A percentile compares a stretch with the other conserved stretches of the same genome.
Evolutionary conservation across 2,797 vertebrate genomes (phyloP).

Genomic region (Acestrorhynchus altus): DNA sequence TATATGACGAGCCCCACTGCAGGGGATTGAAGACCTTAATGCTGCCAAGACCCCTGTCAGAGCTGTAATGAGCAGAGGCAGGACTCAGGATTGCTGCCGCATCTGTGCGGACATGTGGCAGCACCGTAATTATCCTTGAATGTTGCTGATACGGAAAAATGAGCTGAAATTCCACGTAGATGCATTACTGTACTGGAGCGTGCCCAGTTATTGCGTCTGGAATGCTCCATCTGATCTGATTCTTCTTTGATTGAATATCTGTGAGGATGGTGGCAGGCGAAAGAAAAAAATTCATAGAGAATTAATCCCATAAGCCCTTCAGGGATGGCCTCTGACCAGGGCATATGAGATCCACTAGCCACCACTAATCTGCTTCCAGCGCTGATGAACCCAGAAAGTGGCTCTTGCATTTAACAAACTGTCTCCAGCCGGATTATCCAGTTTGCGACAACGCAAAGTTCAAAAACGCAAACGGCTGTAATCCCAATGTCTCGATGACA

Average conservation of each 20-base stretch:
- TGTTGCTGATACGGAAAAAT: slow-evolving; percentile 13
- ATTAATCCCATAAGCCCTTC: slow-evolving; percentile 85
- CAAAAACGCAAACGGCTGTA: slow-evolving; percentile 64
- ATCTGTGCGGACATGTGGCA: slow-evolving; percentile 22
- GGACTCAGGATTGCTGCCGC: background rate
- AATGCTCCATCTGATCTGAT: slow-evolving; percentile 44
- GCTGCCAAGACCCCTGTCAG: slow-evolving; percentile 6
- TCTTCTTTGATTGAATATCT: slow-evolving; percentile 75
- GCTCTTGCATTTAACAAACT: slow-evolving; percentile 79
- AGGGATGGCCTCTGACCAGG: slow-evolving; percentile 82
- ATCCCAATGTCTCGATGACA: slow-evolving; percentile 64
- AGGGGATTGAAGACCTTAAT: slow-evolving; percentile 35
- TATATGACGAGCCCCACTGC: slow-evolving; percentile 30
- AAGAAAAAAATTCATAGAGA: slow-evolving; percentile 60
- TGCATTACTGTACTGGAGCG: slow-evolving; percentile 10
- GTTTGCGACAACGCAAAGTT: slow-evolving; percentile 66
- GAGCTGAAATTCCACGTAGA: slow-evolving; percentile 15
- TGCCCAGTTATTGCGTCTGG: background rate
- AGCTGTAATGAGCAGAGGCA: slow-evolving; percentile 23
- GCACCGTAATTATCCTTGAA: slow-evolving; percentile 25
- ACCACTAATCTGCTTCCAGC: slow-evolving; percentile 80
- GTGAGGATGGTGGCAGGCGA: slow-evolving; percentile 60
- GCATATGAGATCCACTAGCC: slow-evolving; percentile 83
- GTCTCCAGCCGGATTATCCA: slow-evolving; percentile 79
- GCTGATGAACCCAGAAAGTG: slow-evolving; percentile 81